Evolutionary conservation across 2,113 vertebrate genomes (phyloP).

Genomic region (Chlorodrepanis virens): DNA sequence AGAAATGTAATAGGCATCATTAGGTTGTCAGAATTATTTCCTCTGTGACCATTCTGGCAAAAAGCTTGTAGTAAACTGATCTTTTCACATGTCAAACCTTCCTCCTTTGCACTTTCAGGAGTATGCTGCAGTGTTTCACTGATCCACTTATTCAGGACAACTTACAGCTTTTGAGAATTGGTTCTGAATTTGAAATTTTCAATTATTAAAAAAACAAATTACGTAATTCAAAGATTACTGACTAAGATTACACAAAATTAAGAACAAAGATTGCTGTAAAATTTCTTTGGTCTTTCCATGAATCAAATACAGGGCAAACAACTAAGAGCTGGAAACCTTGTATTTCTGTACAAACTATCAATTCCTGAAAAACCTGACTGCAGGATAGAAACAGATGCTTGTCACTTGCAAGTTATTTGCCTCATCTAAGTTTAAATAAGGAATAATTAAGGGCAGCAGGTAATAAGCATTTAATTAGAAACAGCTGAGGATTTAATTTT

Average conservation of each 20-base stretch:
- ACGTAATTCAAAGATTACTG: neutral
- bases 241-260: neutral
- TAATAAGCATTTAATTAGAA: neutral
- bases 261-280: neutral
- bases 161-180: neutral
- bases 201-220: neutral
- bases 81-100: neutral
- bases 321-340: neutral
- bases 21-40: neutral
- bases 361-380: neutral
- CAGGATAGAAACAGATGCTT: neutral
- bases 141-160: neutral
- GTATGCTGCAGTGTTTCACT: neutral
- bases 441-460: neutral
- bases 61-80: neutral
- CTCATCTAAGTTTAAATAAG: neutral
- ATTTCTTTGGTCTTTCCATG: neutral
- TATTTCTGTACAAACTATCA: neutral
- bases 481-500: neutral
- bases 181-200: neutral
- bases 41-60: neutral
- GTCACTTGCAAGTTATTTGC: neutral
- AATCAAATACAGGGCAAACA: neutral
- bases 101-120: neutral
- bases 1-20: neutral